Percentiles rank a stretch among this genome's conserved stretches.
Conservation (phyloP, 2,888 invertebrate species). For the Stenichneumon culpator region DNA sequence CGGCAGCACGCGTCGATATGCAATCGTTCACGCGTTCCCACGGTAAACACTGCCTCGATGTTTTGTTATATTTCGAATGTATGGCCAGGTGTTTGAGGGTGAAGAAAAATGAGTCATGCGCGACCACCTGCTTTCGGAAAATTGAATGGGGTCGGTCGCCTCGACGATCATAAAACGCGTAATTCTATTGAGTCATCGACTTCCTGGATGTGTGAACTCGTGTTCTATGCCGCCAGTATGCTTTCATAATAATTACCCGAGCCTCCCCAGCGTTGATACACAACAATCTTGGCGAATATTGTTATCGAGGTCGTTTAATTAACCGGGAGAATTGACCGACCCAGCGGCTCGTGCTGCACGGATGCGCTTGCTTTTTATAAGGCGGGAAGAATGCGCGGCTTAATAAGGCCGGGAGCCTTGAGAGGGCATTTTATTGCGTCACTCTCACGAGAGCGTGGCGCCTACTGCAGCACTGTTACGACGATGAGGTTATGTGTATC, state of each 20-base stretch:
- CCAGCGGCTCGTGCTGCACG: background rate
- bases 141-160: constrained; percentile 39
- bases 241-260: constrained; percentile 17
- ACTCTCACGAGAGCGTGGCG: constrained; percentile 66
- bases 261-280: background rate
- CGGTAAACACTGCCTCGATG: constrained; percentile 26
- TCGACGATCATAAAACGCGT: constrained; percentile 26
- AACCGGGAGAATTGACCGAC: constrained; percentile 1
- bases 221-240: background rate
- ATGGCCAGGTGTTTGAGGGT: constrained; percentile 63
- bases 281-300: background rate
- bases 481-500: constrained; percentile 53
- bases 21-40: constrained; percentile 22
- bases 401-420: constrained; percentile 71
- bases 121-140: constrained; percentile 67
- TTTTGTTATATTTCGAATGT: constrained; percentile 47
- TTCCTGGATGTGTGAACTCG: constrained; percentile 26
- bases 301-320: background rate
- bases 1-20: background rate
- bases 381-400: constrained; percentile 62
- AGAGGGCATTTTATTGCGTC: constrained; percentile 72
- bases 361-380: constrained; percentile 11
- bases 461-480: constrained; percentile 64
- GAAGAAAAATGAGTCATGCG: constrained; percentile 60
- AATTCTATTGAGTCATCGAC: constrained; percentile 62